Evolutionary conservation across 2,797 vertebrate genomes (phyloP).

Genomic region (Melanotaenia pygmaea): DNA sequence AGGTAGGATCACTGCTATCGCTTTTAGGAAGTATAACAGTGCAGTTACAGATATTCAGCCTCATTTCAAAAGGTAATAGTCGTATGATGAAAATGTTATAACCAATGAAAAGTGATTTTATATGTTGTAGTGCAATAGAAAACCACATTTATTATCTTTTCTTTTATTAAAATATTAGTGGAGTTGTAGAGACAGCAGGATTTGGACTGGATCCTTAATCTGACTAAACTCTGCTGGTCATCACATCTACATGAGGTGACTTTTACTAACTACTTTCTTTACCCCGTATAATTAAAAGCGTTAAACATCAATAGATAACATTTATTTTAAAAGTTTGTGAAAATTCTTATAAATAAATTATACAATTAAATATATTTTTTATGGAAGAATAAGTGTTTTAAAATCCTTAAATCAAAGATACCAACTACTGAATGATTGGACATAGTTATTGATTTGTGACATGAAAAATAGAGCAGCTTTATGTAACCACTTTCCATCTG

Average conservation of each 20-base stretch:
- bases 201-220: constrained; percentile 9
- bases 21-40: not conserved
- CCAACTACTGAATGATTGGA: constrained; percentile 41
- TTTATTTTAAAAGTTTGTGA: not conserved
- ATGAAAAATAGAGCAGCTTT: constrained; percentile 75
- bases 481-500: constrained; percentile 82
- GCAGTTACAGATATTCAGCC: not conserved
- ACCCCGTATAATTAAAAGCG: not conserved
- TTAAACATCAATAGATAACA: not conserved
- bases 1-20: constrained; percentile 54
- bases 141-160: not conserved
- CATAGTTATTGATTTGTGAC: constrained; percentile 71
- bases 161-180: not conserved
- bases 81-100: not conserved
- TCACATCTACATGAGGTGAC: not conserved
- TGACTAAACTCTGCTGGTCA: constrained; percentile 11
- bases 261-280: not conserved
- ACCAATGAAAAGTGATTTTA: not conserved
- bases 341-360: not conserved
- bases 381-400: not conserved
- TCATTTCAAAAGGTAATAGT: not conserved
- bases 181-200: not conserved
- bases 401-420: constrained; percentile 13
- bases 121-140: not conserved
- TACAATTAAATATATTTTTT: not conserved